phyloP scores from a whole-genome alignment of 2,797 vertebrate genomes.

The Oceanodroma leucorhoa region DNA sequence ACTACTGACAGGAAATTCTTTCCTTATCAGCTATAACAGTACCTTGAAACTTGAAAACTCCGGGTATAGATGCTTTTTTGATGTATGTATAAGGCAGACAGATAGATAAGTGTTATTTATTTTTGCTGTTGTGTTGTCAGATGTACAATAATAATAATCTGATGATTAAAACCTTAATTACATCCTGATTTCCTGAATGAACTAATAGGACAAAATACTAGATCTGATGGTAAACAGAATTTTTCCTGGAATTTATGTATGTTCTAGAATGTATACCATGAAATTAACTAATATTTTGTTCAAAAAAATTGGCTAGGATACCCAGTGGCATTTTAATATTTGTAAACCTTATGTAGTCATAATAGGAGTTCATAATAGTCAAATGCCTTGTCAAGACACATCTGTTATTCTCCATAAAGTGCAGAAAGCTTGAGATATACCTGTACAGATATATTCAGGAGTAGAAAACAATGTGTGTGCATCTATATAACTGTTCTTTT shows the following conservation, averaged over 20 bases:
- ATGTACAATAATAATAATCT: neutral
- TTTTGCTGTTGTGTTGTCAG: slow-evolving; percentile 14
- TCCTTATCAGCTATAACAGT: neutral
- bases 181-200: slow-evolving; percentile 13
- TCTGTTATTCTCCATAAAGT: neutral
- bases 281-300: neutral
- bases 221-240: slow-evolving; percentile 3
- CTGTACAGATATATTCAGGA: neutral
- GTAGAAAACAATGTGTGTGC: neutral
- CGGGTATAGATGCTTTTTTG: neutral
- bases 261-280: neutral
- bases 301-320: neutral
- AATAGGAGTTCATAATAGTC: neutral
- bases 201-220: slow-evolving; percentile 14
- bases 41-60: neutral
- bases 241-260: neutral
- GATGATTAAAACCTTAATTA: slow-evolving; percentile 11
- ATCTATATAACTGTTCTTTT: neutral
- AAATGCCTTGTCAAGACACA: neutral
- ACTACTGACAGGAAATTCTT: neutral
- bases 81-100: neutral
- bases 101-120: neutral
- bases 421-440: neutral
- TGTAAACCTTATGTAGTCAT: neutral
- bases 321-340: neutral